A percentile compares a stretch with the other conserved stretches of the same genome.
Evolutionary conservation across 2,888 invertebrate genomes (phyloP).

Genomic region (Drosophila siamana): DNA sequence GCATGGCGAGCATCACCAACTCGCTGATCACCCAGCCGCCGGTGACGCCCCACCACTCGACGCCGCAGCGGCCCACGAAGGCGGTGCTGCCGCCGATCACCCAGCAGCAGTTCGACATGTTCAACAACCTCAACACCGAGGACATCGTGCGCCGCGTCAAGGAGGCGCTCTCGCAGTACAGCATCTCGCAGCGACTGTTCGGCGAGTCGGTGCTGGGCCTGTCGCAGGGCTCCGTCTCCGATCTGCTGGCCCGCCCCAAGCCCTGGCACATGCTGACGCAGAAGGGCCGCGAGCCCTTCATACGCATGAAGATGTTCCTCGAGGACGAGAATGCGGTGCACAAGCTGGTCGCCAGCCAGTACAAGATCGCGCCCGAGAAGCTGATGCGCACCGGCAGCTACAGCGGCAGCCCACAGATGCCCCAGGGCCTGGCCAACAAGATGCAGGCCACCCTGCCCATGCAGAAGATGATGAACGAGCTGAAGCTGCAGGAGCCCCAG

Average conservation of each 20-base stretch:
- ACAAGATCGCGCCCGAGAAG: slow-evolving; percentile 99
- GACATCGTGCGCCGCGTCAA: slow-evolving; percentile 98
- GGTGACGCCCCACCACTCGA: slow-evolving; percentile 93
- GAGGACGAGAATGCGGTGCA: slow-evolving; percentile 98
- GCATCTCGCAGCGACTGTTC: slow-evolving; percentile 98
- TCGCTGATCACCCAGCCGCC: slow-evolving; percentile 96
- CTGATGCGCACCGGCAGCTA: slow-evolving; percentile 98
- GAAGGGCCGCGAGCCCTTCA: slow-evolving; percentile 98
- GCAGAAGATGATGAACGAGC: slow-evolving; percentile 91
- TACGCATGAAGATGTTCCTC: slow-evolving; percentile 98
- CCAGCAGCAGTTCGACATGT: slow-evolving; percentile 99
- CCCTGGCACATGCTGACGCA: slow-evolving; percentile 99
- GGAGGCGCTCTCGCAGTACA: slow-evolving; percentile 97
- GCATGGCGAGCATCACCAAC: slow-evolving; percentile 99
- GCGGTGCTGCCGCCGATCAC: slow-evolving; percentile 99
- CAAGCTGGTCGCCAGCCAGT: slow-evolving; percentile 97
- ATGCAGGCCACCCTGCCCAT: slow-evolving; percentile 89
- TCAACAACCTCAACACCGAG: slow-evolving; percentile 98
- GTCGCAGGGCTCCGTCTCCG: slow-evolving; percentile 98
- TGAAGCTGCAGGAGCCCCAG: slow-evolving; percentile 90
- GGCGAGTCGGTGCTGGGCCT: slow-evolving; percentile 99
- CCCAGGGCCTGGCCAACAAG: slow-evolving; percentile 89
- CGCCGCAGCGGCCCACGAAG: slow-evolving; percentile 95
- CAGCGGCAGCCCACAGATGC: slow-evolving; percentile 92
- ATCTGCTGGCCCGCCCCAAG: slow-evolving; percentile 97